Percentiles rank a stretch among this genome's conserved stretches.
Evolutionary conservation across 2,113 vertebrate species (phyloP).

Genomic region (Penelope pileata): DNA sequence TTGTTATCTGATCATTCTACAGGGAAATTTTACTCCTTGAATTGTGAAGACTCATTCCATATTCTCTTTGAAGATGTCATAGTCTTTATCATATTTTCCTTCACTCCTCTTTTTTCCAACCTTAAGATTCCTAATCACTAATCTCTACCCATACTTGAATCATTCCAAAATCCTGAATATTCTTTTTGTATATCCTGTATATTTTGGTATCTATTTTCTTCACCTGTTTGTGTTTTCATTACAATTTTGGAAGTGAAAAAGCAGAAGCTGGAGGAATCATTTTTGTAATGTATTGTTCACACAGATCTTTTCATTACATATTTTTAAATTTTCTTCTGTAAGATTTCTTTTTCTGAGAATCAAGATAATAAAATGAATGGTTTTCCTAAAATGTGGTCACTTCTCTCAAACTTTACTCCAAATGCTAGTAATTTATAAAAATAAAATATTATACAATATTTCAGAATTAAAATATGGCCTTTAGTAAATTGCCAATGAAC

Average conservation of each 20-base stretch:
- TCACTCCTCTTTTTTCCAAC: background rate
- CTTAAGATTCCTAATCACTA: background rate
- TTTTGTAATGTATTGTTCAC: background rate
- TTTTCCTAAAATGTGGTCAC: background rate
- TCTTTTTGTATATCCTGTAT: background rate
- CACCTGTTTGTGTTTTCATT: background rate
- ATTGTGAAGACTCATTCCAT: constrained; percentile 6
- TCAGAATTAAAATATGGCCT: background rate
- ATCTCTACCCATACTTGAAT: background rate
- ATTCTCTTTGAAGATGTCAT: constrained; percentile 36
- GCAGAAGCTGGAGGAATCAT: background rate
- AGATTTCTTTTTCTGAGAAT: background rate
- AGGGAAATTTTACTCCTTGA: background rate
- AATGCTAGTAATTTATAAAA: background rate
- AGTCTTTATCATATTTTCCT: background rate
- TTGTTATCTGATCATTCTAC: constrained; percentile 12
- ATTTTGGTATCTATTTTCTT: background rate
- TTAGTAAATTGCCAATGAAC: background rate
- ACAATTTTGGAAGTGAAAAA: background rate
- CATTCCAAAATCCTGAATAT: background rate
- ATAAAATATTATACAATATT: background rate
- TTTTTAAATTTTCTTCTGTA: background rate
- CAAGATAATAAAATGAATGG: background rate
- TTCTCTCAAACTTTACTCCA: background rate
- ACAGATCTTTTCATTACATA: background rate